phyloP scores from a whole-genome alignment of 1,140 invertebrate genomes.

The Nymphalis io region DNA sequence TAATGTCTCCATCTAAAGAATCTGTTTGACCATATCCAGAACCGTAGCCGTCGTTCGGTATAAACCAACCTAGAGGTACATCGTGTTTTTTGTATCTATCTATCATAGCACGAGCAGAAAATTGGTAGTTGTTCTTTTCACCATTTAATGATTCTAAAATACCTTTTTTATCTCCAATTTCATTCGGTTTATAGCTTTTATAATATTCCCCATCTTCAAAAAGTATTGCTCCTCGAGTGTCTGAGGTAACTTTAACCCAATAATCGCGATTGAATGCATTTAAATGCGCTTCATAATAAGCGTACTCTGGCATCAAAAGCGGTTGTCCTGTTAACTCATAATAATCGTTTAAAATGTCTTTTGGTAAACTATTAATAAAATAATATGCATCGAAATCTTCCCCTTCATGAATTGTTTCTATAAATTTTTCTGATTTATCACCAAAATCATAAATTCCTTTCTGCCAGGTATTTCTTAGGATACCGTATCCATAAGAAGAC shows the following conservation, averaged over 20 bases:
- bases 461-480: slow-evolving; percentile 69
- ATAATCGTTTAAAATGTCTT: slow-evolving; percentile 65
- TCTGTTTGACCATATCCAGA: slow-evolving; percentile 74
- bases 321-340: slow-evolving; percentile 70
- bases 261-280: slow-evolving; percentile 74
- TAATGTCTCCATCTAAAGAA: slow-evolving; percentile 65
- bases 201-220: slow-evolving; percentile 73
- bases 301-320: slow-evolving; percentile 65
- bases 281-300: slow-evolving; percentile 72
- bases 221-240: slow-evolving; percentile 53
- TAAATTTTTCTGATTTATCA: slow-evolving; percentile 37
- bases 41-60: slow-evolving; percentile 74
- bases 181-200: slow-evolving; percentile 62
- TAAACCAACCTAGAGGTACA: slow-evolving; percentile 71
- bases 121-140: slow-evolving; percentile 72
- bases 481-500: slow-evolving; percentile 68
- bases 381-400: slow-evolving; percentile 64
- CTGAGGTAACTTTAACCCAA: slow-evolving; percentile 61
- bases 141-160: slow-evolving; percentile 75
- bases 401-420: slow-evolving; percentile 52
- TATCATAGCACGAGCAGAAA: slow-evolving; percentile 73
- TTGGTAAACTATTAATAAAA: slow-evolving; percentile 59
- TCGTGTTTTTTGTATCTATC: slow-evolving; percentile 67
- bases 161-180: slow-evolving; percentile 57
- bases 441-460: slow-evolving; percentile 68